Evolutionary conservation across 1,140 invertebrate species (phyloP).

Genomic region (Telenomus remus): DNA sequence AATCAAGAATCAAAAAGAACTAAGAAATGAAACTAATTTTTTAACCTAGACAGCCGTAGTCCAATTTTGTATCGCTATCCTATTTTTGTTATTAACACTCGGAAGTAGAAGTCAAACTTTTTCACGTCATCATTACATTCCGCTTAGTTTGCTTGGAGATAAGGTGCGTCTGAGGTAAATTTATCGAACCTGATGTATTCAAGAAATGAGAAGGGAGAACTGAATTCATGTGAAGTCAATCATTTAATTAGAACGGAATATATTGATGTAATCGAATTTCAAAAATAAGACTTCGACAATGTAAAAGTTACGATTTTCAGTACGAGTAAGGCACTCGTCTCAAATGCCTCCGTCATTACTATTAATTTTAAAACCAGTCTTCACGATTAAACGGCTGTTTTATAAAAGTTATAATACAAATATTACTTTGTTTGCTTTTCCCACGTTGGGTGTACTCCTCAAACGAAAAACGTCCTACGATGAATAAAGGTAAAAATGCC

Average conservation of each 20-base stretch:
- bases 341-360: too few relatives aligned
- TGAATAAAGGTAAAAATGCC: slow-evolving; percentile 64
- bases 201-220: too few relatives aligned
- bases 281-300: not conserved
- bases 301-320: not conserved
- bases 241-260: not conserved
- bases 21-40: not conserved
- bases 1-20: not conserved
- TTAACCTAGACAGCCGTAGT: slow-evolving; percentile 1
- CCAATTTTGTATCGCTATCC: not conserved
- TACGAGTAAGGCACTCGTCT: too few relatives aligned
- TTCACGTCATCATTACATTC: too few relatives aligned
- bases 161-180: too few relatives aligned
- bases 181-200: too few relatives aligned
- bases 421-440: slow-evolving; percentile 57
- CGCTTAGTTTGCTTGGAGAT: too few relatives aligned
- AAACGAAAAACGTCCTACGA: slow-evolving; percentile 56
- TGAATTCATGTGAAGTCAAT: too few relatives aligned
- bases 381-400: not conserved
- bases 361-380: not conserved
- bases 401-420: slow-evolving; percentile 37
- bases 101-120: too few relatives aligned
- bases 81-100: too few relatives aligned
- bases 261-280: not conserved
- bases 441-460: slow-evolving; percentile 57